These are phyloP conservation scores for Meda fulgida DNA, from an alignment of 2,797 vertebrate species.

Conservation along the genomic window DNA sequence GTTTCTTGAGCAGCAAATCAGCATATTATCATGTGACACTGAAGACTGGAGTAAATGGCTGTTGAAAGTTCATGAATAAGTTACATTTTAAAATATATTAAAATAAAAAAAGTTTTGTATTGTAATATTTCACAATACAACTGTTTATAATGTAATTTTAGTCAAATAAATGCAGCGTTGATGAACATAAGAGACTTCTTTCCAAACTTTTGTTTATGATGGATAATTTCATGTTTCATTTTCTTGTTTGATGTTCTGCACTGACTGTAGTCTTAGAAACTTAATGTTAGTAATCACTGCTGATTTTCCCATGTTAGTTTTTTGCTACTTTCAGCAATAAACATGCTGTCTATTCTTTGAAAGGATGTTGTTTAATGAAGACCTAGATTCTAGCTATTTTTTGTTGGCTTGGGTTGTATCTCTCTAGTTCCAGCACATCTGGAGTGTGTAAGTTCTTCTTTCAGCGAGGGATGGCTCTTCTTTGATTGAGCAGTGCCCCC, in stretches of 20 bases:
- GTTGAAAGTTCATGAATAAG: not conserved
- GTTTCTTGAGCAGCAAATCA: not conserved
- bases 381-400: slow-evolving; percentile 11
- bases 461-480: slow-evolving; percentile 10
- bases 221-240: not conserved
- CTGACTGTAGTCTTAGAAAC: no score
- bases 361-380: not conserved
- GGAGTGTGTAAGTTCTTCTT: slow-evolving; percentile 21
- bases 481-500: slow-evolving; percentile 34
- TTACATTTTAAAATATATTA: not conserved
- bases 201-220: not conserved
- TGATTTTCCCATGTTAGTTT: not conserved
- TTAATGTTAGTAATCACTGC: not conserved
- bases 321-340: slow-evolving; percentile 14
- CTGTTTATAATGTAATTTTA: not conserved
- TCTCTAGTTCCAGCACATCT: slow-evolving; percentile 22
- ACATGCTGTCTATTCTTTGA: not conserved
- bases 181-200: not conserved
- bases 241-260: not conserved
- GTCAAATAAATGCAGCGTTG: not conserved
- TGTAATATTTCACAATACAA: not conserved
- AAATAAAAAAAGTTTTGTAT: no score
- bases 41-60: not conserved
- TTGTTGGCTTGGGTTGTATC: slow-evolving; percentile 25
- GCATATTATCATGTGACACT: not conserved